phyloP scores from a whole-genome alignment of 2,797 vertebrate genomes.

The Cottoperca gobio region DNA sequence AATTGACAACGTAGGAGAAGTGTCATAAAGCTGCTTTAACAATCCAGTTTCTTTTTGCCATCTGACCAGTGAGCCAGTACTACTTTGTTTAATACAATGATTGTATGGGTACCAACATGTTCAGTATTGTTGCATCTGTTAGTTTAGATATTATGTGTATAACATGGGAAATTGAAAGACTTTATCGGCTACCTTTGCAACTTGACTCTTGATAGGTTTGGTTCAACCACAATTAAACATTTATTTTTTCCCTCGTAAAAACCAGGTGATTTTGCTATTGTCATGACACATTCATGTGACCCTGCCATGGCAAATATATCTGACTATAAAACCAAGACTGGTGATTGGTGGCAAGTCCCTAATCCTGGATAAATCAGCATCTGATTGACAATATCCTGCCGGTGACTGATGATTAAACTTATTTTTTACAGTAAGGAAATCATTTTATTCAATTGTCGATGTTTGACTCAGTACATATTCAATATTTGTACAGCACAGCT shows the following conservation, averaged over 20 bases:
- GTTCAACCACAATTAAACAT: slow-evolving; percentile 16
- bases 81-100: neutral
- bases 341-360: neutral
- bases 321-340: slow-evolving; percentile 42
- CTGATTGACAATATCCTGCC: neutral
- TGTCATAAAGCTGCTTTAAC: slow-evolving; percentile 25
- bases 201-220: neutral
- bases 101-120: neutral
- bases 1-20: slow-evolving; percentile 54
- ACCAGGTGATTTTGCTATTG: slow-evolving; percentile 6
- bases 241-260: slow-evolving; percentile 38
- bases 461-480: neutral
- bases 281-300: slow-evolving; percentile 54
- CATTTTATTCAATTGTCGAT: neutral
- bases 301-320: slow-evolving; percentile 22
- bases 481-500: neutral
- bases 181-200: neutral
- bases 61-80: neutral
- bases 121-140: neutral
- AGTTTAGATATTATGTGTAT: neutral
- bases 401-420: neutral
- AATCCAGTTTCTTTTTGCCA: neutral
- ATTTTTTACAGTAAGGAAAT: neutral
- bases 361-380: neutral
- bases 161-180: neutral